phyloP scores from a whole-genome alignment of 2,113 vertebrate genomes.

The Dendropsophus ebraccatus region DNA sequence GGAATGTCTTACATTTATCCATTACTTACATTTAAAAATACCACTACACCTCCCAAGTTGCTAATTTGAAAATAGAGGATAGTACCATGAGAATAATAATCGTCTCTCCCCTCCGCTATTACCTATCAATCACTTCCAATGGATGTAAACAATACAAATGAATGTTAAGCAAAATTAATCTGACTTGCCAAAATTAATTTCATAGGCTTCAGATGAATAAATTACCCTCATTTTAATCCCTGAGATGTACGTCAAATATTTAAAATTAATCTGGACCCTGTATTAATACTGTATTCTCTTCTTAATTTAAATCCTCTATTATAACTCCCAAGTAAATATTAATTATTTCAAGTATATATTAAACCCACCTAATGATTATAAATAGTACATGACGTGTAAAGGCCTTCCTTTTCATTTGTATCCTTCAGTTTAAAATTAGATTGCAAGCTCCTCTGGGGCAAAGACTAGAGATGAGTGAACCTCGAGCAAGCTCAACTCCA shows the following conservation, averaged over 20 bases:
- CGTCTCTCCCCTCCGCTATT: slow-evolving; percentile 3
- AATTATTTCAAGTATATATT: slow-evolving; percentile 3
- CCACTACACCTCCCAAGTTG: slow-evolving; percentile 17
- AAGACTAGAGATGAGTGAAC: background rate
- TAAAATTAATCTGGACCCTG: background rate
- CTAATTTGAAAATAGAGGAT: slow-evolving; percentile 22
- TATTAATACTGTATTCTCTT: slow-evolving; percentile 4
- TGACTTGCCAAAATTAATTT: slow-evolving; percentile 21
- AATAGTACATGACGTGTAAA: background rate
- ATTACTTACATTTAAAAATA: slow-evolving; percentile 13
- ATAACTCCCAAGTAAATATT: slow-evolving; percentile 4
- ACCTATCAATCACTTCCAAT: slow-evolving; percentile 4
- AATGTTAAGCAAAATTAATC: background rate
- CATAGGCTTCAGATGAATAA: slow-evolving; percentile 11
- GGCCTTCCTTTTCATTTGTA: background rate
- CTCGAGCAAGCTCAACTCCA: too few species aligned
- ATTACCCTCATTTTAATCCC: slow-evolving; percentile 8
- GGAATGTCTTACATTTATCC: background rate
- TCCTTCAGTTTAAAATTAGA: background rate
- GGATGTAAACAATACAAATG: slow-evolving; percentile 29
- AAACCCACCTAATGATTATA: slow-evolving; percentile 7
- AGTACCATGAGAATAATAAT: slow-evolving; percentile 10
- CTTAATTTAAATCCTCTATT: slow-evolving; percentile 2
- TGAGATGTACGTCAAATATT: slow-evolving; percentile 26
- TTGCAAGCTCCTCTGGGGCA: slow-evolving; percentile 12